Evolutionary conservation across 37 sponge, comb jelly and placozoan species (phyloP), one percentile per base, ranked within the genome.

Genomic region (Bolinopsis microptera): DNA sequence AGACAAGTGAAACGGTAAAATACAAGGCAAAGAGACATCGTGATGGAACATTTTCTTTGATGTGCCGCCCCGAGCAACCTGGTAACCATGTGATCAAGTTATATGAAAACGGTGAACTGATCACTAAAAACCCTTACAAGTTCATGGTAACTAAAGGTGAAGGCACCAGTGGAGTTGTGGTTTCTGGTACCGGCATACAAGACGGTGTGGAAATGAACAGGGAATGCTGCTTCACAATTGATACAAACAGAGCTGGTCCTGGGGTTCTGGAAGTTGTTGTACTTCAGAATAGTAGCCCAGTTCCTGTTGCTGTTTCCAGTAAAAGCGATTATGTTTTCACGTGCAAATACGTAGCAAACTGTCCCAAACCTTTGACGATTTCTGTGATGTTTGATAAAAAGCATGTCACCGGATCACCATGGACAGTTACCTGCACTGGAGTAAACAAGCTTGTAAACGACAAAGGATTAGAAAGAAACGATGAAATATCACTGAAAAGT

Each of bases 71-170:
- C 5, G 75, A 72, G 5, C 27, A 72, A 5, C 75, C 75, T 21
- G 75, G 75, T 72, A 72, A 72, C 75, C 75, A 72, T 28, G 75
- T 72, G 5, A 72, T 72, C 75, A 72, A 72, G 75, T 8, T 72
- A 3, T 72, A 72, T 24, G 75, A 72, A 28, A 72, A 72, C 75
- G 75, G 75, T 28, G 27, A n/a, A 72, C 25, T 72, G 31, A 72
- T 72, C 25, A 72, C 75, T 8, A 72, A 72, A 24, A 72, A 5
- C 5, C 75, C 75, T 28, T 72, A 72, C 75, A 72, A 72, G 75
- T 72, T 72, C 75, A 23, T 30, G 5, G 75, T 72, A 28, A 30
- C 75, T 8, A 21, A 72, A 28, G 75, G 75, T 72, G 31, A 72
- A 28, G 75, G 75, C n/a, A 72, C 75, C 5, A 28, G 5, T 8